Base-by-base conservation (phyloP, 2,888 invertebrate genomes). In the Sipha maydis region DNA sequence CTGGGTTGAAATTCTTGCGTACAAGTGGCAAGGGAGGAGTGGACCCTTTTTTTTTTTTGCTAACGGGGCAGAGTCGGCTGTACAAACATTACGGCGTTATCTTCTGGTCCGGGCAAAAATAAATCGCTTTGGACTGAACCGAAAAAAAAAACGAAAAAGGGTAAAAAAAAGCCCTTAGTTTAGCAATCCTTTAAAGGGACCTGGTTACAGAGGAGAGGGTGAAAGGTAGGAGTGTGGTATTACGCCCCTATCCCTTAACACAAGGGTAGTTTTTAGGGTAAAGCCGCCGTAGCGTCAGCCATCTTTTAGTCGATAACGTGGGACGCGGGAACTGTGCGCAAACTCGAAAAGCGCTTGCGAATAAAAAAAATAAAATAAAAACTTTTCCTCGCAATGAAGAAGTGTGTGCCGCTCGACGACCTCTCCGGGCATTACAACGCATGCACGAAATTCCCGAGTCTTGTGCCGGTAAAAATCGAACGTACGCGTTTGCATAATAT, bases 1-100 rank as follows among this genome's bases (percentile, higher is more conserved):
- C 89, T 88, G 90, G 89, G 88, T 88, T 85, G 86, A 83, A 86
- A 88, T 90, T 89, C 89, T 77, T 89, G 79, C 89, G 83, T 82
- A 89, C 85, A 88, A 89, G 86, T 61, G 83, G 84, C 79, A 61
- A 56, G 82, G 67, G 85, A 86, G 77, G 83, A 86, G 73, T 69
- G 89, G 86, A 83, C 89, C 86, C 86, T 88, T 80, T 88, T 88
- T 86, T 86, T 69, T 69, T 48, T 56, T 25, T 85, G 56, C 79
- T 73, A 80, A 75, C 86, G 41, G 85, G 80, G 73, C 75, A 75
- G 86, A 38, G 80, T 80, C 11, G 75, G 61, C 80, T 80, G 86
- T 88, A 80, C 80, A 88, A 88, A 88, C 86, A 88, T 88, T 88
- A 88, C 86, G 86, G 80, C 86, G 86, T 88, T 88, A 88, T 88